These are phyloP conservation scores for Siniperca chuatsi DNA, from an alignment of 2,113 vertebrate genomes.

Conservation along the genomic window DNA sequence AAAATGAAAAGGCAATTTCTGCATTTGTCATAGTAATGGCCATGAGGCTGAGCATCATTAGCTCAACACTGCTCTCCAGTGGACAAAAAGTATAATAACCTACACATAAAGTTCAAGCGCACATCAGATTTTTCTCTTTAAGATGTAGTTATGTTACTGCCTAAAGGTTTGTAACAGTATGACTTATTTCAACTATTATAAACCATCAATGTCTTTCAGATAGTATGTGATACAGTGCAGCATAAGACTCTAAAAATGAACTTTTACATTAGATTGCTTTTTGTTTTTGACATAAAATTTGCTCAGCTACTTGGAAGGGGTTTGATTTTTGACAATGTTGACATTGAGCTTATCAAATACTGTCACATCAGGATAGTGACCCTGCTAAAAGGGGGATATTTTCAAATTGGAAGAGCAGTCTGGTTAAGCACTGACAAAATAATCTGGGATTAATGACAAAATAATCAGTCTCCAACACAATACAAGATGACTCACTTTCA, in stretches of 20 bases:
- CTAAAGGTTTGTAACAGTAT: neutral
- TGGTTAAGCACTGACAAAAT: neutral
- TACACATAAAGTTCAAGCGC: slow-evolving; percentile 33
- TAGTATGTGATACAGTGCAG: neutral
- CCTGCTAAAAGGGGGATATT: neutral
- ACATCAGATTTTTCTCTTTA: neutral
- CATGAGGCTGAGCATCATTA: slow-evolving; percentile 63
- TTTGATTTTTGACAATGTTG: neutral
- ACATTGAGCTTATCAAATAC: no score
- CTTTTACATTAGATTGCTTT: neutral
- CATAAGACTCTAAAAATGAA: neutral
- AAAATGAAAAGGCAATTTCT: slow-evolving; percentile 64
- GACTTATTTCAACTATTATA: neutral
- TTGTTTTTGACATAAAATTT: no score
- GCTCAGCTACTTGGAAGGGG: no score
- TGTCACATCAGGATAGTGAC: neutral
- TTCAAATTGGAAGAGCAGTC: neutral
- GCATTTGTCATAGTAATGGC: slow-evolving; percentile 53
- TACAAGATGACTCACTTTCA: neutral
- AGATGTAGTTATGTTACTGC: neutral
- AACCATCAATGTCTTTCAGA: neutral
- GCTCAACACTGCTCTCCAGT: slow-evolving; percentile 84
- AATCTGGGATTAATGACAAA: neutral
- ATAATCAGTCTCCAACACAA: neutral
- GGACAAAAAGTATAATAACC: slow-evolving; percentile 47